Conservation (phyloP, 2,888 invertebrate species). For the Spilarctia lutea region DNA sequence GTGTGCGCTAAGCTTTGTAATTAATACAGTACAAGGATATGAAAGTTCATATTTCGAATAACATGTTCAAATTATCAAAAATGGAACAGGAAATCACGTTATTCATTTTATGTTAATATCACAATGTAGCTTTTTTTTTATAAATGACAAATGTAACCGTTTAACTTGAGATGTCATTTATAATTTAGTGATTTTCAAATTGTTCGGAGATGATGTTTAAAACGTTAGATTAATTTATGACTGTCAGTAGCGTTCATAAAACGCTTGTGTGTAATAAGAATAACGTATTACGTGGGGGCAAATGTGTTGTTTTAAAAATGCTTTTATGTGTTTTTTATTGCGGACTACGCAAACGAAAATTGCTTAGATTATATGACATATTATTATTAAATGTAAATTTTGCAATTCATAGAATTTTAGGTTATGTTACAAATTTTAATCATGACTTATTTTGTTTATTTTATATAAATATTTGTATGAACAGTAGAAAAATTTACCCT, state of each 20-base stretch:
- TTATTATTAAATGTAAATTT: constrained; percentile 9
- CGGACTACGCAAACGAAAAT: constrained; percentile 22
- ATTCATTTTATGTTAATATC: constrained; percentile 23
- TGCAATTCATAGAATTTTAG: background rate
- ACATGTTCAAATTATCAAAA: constrained; percentile 33
- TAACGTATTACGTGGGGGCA: constrained; percentile 24
- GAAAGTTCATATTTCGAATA: constrained; percentile 64
- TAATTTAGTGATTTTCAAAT: constrained; percentile 58
- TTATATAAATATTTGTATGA: background rate
- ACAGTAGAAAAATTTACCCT: too few species aligned
- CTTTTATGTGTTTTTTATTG: constrained; percentile 25
- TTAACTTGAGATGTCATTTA: constrained; percentile 54
- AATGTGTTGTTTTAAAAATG: constrained; percentile 20
- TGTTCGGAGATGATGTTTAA: constrained; percentile 31
- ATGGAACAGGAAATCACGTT: constrained; percentile 28
- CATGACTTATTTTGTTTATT: background rate
- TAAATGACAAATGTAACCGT: constrained; percentile 47
- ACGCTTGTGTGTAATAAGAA: constrained; percentile 18
- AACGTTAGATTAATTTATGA: constrained; percentile 41
- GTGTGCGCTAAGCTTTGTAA: constrained; percentile 73
- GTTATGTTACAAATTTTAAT: background rate
- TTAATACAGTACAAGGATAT: constrained; percentile 69
- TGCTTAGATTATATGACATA: constrained; percentile 18
- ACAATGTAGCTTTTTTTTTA: constrained; percentile 25
- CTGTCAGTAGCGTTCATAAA: constrained; percentile 34